phyloP scores from a whole-genome alignment of 2,888 invertebrate genomes.

The Ditula angustiorana region DNA sequence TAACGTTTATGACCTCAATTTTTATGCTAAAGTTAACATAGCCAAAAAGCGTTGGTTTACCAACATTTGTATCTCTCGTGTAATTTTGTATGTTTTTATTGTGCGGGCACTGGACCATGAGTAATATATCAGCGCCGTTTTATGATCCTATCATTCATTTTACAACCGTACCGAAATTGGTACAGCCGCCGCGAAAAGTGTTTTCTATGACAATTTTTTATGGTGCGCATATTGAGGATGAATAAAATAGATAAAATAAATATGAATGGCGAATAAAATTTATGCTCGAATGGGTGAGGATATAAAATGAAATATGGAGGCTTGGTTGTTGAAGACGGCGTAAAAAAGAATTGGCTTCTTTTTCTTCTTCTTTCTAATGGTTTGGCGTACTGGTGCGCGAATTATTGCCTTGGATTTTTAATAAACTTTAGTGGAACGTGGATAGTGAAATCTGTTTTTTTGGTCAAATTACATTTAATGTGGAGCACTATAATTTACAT shows the following conservation, averaged over 20 bases:
- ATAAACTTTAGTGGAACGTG: no score
- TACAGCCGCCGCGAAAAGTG: constrained; percentile 44
- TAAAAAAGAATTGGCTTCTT: neutral
- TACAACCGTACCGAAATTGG: constrained; percentile 57
- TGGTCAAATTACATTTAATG: no score
- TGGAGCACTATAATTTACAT: no score
- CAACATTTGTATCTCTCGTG: constrained; percentile 27
- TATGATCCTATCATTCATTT: constrained; percentile 57
- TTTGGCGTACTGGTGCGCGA: no score
- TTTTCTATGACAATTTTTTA: constrained; percentile 32
- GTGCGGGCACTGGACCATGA: constrained; percentile 27
- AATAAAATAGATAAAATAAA: constrained; percentile 19
- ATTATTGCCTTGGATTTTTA: no score
- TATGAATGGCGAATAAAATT: constrained; percentile 20
- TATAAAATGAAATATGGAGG: constrained; percentile 5
- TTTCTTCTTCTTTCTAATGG: neutral
- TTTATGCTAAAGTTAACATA: no score
- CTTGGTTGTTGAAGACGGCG: neutral
- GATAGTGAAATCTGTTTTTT: no score
- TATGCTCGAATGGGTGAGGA: constrained; percentile 9
- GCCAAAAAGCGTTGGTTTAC: neutral
- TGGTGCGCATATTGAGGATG: constrained; percentile 18
- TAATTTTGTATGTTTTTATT: constrained; percentile 41
- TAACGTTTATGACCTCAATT: no score
- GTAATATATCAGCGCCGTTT: constrained; percentile 48